These are phyloP conservation scores for Campoletis sonorensis DNA, from an alignment of 1,140 invertebrate species.

Conservation along the genomic window DNA sequence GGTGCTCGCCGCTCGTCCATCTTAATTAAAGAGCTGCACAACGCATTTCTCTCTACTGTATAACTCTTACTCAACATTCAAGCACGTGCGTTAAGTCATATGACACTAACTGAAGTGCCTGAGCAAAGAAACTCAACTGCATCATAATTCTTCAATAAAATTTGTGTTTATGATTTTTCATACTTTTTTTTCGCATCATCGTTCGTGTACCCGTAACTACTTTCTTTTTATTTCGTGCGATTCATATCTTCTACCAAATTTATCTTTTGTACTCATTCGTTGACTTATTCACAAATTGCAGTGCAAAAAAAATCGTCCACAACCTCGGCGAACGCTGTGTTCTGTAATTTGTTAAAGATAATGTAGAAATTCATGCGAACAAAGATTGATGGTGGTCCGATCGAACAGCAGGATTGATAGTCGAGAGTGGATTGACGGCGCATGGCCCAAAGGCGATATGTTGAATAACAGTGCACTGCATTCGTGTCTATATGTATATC, in stretches of 20 bases:
- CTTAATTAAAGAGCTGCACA: slow-evolving; percentile 58
- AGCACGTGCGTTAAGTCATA: not conserved
- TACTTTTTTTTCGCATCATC: no score
- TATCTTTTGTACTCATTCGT: no score
- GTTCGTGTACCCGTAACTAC: no score
- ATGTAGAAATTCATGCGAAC: not conserved
- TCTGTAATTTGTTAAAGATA: not conserved
- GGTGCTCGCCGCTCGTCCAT: slow-evolving; percentile 53
- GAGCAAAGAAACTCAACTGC: not conserved
- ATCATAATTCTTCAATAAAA: not conserved
- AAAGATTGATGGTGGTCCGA: not conserved
- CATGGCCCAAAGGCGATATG: not conserved
- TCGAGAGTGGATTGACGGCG: not conserved
- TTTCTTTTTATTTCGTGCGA: no score
- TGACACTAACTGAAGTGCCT: not conserved
- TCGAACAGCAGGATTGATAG: not conserved
- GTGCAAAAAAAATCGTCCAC: no score
- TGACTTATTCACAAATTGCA: no score
- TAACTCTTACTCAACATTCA: not conserved
- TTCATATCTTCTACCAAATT: no score
- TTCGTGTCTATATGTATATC: not conserved
- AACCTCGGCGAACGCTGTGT: no score
- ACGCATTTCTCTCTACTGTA: not conserved
- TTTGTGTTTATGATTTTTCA: no score
- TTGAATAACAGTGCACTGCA: not conserved